A percentile compares a stretch with the other conserved stretches of the same genome.
Evolutionary conservation across 2,888 invertebrate species (phyloP).

Genomic region (Zaprionus lineosus): DNA sequence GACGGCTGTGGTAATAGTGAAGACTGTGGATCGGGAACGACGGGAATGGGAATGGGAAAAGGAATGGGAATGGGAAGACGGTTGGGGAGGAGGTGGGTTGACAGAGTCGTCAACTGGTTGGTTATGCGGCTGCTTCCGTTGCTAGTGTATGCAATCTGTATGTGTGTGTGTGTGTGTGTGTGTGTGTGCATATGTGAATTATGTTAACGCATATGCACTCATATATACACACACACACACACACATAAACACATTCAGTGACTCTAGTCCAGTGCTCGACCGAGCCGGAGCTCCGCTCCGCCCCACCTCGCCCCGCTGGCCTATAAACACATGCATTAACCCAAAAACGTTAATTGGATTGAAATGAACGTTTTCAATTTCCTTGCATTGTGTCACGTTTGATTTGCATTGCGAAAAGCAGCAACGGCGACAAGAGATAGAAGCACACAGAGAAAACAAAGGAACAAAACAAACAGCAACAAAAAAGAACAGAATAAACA

Average conservation of each 20-base stretch:
- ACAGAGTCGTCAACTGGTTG: constrained; percentile 38
- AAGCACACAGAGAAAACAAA: constrained; percentile 1
- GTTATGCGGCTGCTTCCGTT: constrained; percentile 48
- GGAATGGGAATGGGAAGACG: accelerated
- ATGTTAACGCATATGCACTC: constrained; percentile 38
- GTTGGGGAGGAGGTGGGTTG: background rate
- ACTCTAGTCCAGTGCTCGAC: no score
- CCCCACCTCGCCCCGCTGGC: no score
- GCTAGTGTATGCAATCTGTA: constrained; percentile 19
- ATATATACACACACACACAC: constrained; percentile 5
- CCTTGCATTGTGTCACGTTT: constrained; percentile 75
- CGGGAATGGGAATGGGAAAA: background rate
- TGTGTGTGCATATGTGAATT: constrained; percentile 4
- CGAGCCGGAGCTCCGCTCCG: no score
- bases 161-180: constrained; percentile 2
- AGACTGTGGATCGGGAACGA: no score
- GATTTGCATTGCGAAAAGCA: constrained; percentile 55
- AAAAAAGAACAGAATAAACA: background rate
- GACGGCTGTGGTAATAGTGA: no score
- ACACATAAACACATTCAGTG: constrained; percentile 2
- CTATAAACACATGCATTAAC: constrained; percentile 76
- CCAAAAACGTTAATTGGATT: constrained; percentile 82
- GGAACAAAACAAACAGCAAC: background rate
- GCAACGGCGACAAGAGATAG: constrained; percentile 14
- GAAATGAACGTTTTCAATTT: constrained; percentile 73